Conservation (phyloP, 2,113 vertebrate species). For the Nesoenas mayeri region DNA sequence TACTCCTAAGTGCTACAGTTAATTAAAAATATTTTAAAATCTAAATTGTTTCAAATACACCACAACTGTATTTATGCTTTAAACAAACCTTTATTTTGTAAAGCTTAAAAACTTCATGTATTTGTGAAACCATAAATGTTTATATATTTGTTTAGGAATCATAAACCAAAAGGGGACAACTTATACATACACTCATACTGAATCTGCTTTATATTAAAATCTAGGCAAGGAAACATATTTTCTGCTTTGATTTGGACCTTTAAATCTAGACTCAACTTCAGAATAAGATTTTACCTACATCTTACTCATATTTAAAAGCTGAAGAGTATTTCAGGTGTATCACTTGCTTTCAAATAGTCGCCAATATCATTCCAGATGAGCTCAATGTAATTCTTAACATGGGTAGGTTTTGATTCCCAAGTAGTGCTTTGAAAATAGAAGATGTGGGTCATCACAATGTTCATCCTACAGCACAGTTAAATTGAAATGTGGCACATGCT, state of each 20-base stretch:
- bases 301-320: neutral
- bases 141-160: neutral
- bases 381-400: neutral
- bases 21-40: neutral
- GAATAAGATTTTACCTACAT: neutral
- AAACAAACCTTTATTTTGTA: conserved; percentile 26
- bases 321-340: neutral
- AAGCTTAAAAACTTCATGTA: neutral
- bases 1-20: neutral
- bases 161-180: neutral
- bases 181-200: neutral
- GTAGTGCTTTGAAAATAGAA: neutral
- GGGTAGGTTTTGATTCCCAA: neutral
- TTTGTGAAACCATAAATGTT: neutral
- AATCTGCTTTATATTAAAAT: neutral
- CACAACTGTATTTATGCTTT: neutral
- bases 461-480: neutral
- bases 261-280: neutral
- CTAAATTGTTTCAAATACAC: neutral
- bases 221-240: neutral
- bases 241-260: neutral
- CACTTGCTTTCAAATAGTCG: neutral
- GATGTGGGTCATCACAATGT: neutral
- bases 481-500: neutral
- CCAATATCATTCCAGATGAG: neutral